Evolutionary conservation across 2,888 invertebrate species (phyloP).

Genomic region (Ectropis crepuscularia): DNA sequence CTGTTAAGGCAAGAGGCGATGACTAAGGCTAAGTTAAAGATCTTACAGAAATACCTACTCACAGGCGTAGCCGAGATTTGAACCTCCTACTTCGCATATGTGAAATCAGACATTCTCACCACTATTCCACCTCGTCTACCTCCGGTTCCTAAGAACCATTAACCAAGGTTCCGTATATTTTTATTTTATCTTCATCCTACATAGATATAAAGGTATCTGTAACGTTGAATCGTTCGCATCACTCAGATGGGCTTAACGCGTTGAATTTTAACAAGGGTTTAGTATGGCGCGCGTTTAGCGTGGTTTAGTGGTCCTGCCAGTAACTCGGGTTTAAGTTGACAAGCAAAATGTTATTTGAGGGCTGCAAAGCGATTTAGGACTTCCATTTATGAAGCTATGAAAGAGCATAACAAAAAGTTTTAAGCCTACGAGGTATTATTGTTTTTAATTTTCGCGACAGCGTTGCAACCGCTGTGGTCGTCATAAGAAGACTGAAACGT

Average conservation of each 20-base stretch:
- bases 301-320: constrained; percentile 46
- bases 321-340: constrained; percentile 16
- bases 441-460: too few species aligned
- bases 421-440: too few species aligned
- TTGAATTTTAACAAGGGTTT: constrained; percentile 77
- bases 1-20: too few species aligned
- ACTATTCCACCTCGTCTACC: too few species aligned
- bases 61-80: too few species aligned
- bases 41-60: too few species aligned
- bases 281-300: constrained; percentile 43
- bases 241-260: constrained; percentile 73
- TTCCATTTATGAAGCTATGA: too few species aligned
- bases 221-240: constrained; percentile 52
- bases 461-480: too few species aligned
- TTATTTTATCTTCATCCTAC: constrained; percentile 21
- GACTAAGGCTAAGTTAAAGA: too few species aligned
- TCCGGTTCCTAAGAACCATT: background rate
- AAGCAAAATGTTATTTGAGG: background rate
- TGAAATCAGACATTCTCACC: too few species aligned
- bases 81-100: too few species aligned
- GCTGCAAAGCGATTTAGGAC: background rate
- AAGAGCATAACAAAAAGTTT: background rate
- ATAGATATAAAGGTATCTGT: constrained; percentile 36
- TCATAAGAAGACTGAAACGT: too few species aligned
- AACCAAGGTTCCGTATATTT: background rate